phyloP scores from a whole-genome alignment of 2,113 vertebrate genomes.

The Coracopsis vasa region DNA sequence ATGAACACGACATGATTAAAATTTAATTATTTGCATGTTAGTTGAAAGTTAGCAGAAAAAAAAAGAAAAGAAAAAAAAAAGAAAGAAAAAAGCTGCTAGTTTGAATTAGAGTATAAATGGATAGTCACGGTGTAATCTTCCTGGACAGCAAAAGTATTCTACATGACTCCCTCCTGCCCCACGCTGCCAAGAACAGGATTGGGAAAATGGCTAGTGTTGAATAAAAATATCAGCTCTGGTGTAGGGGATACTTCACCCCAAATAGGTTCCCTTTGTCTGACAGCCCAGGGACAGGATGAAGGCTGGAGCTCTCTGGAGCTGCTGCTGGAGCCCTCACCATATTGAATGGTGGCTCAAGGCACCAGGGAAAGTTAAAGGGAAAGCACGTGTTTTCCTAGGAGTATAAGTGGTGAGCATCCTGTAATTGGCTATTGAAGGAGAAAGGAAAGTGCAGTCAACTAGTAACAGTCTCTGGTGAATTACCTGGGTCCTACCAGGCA shows the following conservation, averaged over 20 bases:
- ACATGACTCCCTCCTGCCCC: background rate
- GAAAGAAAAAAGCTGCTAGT: background rate
- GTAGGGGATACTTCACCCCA: background rate
- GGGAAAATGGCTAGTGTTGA: background rate
- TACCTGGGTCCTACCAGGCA: background rate
- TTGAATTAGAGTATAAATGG: background rate
- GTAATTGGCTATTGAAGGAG: background rate
- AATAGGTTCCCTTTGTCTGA: background rate
- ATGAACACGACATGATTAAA: background rate
- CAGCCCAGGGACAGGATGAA: background rate
- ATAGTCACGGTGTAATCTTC: background rate
- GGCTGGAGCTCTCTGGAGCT: background rate
- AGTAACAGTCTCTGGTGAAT: background rate
- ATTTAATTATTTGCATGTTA: background rate
- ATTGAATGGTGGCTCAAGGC: background rate
- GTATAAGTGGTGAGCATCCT: background rate
- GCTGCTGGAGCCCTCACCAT: rapidly evolving
- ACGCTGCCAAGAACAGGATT: rapidly evolving
- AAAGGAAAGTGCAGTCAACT: background rate
- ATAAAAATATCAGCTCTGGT: background rate
- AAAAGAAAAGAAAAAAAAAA: background rate
- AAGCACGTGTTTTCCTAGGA: background rate
- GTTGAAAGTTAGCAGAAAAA: background rate
- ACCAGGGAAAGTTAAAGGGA: background rate
- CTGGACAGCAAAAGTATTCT: background rate